phyloP scores from a whole-genome alignment of 2,113 vertebrate genomes.

The Nothoprocta pentlandii region DNA sequence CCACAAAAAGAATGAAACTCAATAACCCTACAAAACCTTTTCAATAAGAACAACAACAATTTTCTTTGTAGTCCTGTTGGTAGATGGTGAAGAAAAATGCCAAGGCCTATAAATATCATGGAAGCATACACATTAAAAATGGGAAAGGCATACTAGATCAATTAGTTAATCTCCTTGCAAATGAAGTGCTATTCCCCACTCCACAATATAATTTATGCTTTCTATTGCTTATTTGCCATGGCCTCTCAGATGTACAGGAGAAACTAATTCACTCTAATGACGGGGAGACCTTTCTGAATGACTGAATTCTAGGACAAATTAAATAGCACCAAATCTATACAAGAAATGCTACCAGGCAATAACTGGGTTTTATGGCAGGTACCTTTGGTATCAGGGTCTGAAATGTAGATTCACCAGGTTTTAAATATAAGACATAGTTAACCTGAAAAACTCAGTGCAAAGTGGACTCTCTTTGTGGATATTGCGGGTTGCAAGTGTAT shows the following conservation, averaged over 20 bases:
- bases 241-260: not conserved
- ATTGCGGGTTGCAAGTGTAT: not conserved
- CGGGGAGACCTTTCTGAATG: not conserved
- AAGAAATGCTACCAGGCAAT: not conserved
- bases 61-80: not conserved
- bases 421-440: not conserved
- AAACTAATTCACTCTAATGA: not conserved
- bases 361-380: not conserved
- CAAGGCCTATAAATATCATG: not conserved
- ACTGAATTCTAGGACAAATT: not conserved
- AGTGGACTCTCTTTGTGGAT: not conserved
- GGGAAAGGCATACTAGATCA: not conserved
- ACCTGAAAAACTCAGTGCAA: not conserved
- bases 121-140: not conserved
- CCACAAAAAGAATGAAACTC: not conserved
- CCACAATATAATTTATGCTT: not conserved
- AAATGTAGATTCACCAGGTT: not conserved
- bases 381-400: not conserved
- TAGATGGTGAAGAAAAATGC: not conserved
- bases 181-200: not conserved
- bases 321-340: not conserved
- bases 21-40: not conserved
- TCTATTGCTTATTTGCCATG: slow-evolving; percentile 1
- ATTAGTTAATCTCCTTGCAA: not conserved
- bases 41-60: not conserved